Conservation (phyloP, 37 sponge, comb jelly and placozoan genomes). For the Diacarnus erythraeanus region DNA sequence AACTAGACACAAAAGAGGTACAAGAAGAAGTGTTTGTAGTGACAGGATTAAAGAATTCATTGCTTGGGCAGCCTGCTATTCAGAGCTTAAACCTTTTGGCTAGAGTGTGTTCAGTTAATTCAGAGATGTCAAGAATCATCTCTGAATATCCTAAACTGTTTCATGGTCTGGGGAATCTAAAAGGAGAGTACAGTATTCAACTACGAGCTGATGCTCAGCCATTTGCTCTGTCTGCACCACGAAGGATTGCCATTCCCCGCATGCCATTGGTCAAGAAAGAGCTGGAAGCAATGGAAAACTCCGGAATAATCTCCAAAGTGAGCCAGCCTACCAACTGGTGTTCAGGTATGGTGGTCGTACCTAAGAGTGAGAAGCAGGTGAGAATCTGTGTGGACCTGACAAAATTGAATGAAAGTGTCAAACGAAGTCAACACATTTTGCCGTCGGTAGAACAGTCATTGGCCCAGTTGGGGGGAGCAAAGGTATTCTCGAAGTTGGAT, state of each 20-base stretch:
- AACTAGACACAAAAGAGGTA: not conserved
- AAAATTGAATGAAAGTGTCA: constrained; percentile 38
- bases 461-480: too few species aligned
- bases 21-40: constrained; percentile 11
- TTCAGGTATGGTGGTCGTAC: constrained; percentile 33
- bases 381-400: constrained; percentile 46
- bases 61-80: constrained; percentile 33
- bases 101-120: not conserved
- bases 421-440: constrained; percentile 21
- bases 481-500: too few species aligned
- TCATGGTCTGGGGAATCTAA: constrained; percentile 18
- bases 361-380: constrained; percentile 10
- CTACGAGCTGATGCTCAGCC: constrained; percentile 9
- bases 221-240: constrained; percentile 29
- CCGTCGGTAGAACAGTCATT: constrained; percentile 14
- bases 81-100: constrained; percentile 12
- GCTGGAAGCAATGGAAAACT: constrained; percentile 32
- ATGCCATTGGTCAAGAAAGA: constrained; percentile 13
- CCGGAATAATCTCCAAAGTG: constrained; percentile 14
- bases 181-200: constrained; percentile 14
- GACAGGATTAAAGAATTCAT: not conserved
- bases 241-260: constrained; percentile 34
- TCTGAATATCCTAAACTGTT: constrained; percentile 19
- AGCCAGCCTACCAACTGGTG: constrained; percentile 33
- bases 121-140: not conserved